Evolutionary conservation across 1,140 invertebrate species (phyloP).

Genomic region (Cydia strobilella): DNA sequence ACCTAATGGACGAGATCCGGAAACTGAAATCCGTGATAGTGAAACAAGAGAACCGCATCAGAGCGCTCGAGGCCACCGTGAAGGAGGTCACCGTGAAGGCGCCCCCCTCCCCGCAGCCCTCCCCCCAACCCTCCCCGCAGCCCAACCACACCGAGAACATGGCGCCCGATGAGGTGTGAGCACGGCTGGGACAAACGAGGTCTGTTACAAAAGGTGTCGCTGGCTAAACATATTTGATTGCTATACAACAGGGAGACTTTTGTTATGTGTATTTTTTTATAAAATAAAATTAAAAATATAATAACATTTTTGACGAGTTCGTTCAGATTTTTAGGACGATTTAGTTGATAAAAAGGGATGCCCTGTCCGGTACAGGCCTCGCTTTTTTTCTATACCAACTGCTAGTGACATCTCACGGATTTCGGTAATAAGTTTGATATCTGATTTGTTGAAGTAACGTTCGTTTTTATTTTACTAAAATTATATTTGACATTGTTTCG

Average conservation of each 20-base stretch:
- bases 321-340: neutral
- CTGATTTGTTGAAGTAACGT: slow-evolving; percentile 3
- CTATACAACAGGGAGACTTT: neutral
- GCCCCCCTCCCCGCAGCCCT: slow-evolving; percentile 41
- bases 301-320: neutral
- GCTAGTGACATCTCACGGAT: slow-evolving; percentile 10
- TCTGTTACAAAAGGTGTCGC: neutral
- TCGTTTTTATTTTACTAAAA: neutral
- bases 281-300: neutral
- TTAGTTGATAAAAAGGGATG: neutral
- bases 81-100: slow-evolving; percentile 56
- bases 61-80: slow-evolving; percentile 78
- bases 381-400: neutral
- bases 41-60: slow-evolving; percentile 93
- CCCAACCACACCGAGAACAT: slow-evolving; percentile 70
- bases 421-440: neutral
- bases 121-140: slow-evolving; percentile 39
- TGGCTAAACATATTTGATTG: neutral
- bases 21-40: slow-evolving; percentile 96
- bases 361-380: neutral
- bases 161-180: slow-evolving; percentile 78
- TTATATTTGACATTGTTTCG: slow-evolving; percentile 19
- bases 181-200: neutral
- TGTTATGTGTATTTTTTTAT: neutral
- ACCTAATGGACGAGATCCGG: slow-evolving; percentile 87